phyloP scores from a whole-genome alignment of 2,888 invertebrate genomes.

The Mythimna pallens region DNA sequence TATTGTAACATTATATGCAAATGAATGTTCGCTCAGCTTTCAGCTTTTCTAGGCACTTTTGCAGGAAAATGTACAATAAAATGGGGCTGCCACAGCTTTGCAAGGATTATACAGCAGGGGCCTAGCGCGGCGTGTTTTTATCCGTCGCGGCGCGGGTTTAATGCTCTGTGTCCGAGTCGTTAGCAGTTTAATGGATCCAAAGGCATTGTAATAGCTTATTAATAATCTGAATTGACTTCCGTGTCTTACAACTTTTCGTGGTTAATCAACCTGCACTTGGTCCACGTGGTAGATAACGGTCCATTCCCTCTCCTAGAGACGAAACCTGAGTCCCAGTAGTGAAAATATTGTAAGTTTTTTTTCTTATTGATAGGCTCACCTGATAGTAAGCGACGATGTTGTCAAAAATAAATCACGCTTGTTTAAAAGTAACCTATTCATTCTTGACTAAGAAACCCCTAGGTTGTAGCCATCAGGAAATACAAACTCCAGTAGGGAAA shows the following conservation, averaged over 20 bases:
- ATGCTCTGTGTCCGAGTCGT: slow-evolving; percentile 55
- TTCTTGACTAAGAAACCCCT: too few relatives aligned
- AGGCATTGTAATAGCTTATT: slow-evolving; percentile 48
- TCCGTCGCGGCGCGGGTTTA: slow-evolving; percentile 50
- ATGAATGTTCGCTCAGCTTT: slow-evolving; percentile 79
- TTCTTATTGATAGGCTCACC: too few relatives aligned
- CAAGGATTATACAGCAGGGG: slow-evolving; percentile 70
- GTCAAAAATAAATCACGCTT: too few relatives aligned
- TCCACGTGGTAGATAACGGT: too few relatives aligned
- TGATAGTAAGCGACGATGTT: too few relatives aligned
- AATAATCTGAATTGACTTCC: slow-evolving; percentile 46
- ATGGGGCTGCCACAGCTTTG: slow-evolving; percentile 70
- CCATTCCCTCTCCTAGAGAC: too few relatives aligned
- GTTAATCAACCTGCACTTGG: too few relatives aligned
- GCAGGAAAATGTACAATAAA: slow-evolving; percentile 80
- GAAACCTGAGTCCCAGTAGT: too few relatives aligned
- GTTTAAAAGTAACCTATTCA: too few relatives aligned
- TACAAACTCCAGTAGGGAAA: too few relatives aligned
- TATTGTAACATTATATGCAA: slow-evolving; percentile 82
- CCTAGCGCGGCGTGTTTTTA: slow-evolving; percentile 62
- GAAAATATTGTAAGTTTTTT: too few relatives aligned
- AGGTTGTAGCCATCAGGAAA: too few relatives aligned
- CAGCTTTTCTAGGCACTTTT: slow-evolving; percentile 79
- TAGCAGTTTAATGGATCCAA: slow-evolving; percentile 59
- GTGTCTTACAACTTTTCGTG: not conserved